Conservation (phyloP, 2,113 vertebrate species). For the Columba janthina region DNA sequence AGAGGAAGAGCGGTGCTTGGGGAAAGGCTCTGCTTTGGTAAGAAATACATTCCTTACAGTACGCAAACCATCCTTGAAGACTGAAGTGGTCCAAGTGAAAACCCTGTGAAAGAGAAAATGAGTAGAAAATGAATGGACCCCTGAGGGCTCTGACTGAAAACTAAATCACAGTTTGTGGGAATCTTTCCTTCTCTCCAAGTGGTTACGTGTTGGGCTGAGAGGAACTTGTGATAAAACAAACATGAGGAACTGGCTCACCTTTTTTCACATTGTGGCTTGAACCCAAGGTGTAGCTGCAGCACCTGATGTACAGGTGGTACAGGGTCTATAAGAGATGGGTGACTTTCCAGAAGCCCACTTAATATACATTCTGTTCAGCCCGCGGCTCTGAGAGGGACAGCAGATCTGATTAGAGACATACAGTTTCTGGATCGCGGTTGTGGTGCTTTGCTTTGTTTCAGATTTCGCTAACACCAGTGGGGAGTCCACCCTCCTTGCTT, state of each 20-base stretch:
- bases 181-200: not conserved
- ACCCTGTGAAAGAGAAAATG: not conserved
- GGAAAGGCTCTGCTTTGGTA: not conserved
- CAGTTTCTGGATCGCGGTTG: not conserved
- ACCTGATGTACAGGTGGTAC: not conserved
- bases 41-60: not conserved
- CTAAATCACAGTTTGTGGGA: not conserved
- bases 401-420: not conserved
- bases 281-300: not conserved
- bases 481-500: not conserved
- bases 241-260: not conserved
- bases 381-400: not conserved
- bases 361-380: not conserved
- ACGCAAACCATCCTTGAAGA: not conserved
- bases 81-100: not conserved
- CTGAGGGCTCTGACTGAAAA: not conserved
- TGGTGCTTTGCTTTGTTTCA: not conserved
- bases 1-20: not conserved
- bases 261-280: not conserved
- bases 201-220: not conserved
- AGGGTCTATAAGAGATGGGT: not conserved
- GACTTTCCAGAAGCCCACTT: not conserved
- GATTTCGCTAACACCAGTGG: not conserved
- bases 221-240: not conserved
- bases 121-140: not conserved